Base-by-base conservation (phyloP, 2,113 vertebrate genomes). In the Eulacestoma nigropectus region DNA sequence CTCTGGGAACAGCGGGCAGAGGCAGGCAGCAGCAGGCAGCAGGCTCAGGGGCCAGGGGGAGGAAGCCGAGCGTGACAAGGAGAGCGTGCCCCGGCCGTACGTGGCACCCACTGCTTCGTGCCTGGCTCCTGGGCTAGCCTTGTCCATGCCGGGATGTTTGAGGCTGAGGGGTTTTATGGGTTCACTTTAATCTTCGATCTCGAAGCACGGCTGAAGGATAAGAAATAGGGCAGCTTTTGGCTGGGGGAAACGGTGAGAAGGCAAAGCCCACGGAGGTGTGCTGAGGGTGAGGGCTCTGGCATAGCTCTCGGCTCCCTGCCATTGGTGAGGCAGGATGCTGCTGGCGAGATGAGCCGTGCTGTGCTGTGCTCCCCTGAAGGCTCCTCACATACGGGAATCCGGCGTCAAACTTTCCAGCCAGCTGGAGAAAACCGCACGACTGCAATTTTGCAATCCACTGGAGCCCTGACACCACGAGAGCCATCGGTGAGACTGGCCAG, bases 321-420 rank as follows among this genome's bases (percentile, higher is more conserved):
- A 13, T 17, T 0, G 1, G 19, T 5, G 12, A 92, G 89, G 83
- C 82, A 67, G 60, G 64, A 65, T 84, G 74, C 83, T 92, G 89
- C 83, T 2, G 23, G 49, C 4, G 3, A 83, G 72, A 93, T 18
- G 10, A 7, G 20, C 76, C 2, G 4, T 26, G 63, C 84, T 23
- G 19, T 62, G 52, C 77, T 0, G 10, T 6, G 10, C 72, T 94
- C 76, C 95, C 96, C 84, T 13, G 3, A 92, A 94, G 64, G 95
- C 91, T 96, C 91, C 96, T 94, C 95, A 80, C 84, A 94, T 95
- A 85, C 7, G 76, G 93, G 95, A 96, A 94, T 92, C 95, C 6
- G 0, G 50, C 6, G 69, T 95, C 91, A 96, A 92, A 96, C 73
- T 96, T 96, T 96, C 93, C 95, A 96, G 41, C 60, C 49, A 39